These are phyloP conservation scores for Nymphicus hollandicus DNA, from an alignment of 2,113 vertebrate species.

Conservation along the genomic window DNA sequence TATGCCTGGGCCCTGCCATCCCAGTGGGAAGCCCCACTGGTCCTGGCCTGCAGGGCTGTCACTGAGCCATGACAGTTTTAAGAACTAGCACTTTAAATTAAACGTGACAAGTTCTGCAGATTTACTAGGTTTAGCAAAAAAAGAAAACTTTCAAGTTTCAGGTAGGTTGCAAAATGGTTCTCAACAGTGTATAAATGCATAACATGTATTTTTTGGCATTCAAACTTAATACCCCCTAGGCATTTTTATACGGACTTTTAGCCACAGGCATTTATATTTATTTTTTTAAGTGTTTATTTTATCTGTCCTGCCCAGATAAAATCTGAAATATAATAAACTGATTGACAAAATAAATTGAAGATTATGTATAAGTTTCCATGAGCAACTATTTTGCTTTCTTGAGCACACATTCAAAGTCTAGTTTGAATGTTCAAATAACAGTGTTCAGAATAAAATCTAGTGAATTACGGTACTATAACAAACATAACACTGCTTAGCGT, in stretches of 20 bases:
- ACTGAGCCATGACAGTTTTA: neutral
- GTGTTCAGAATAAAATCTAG: neutral
- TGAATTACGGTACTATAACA: neutral
- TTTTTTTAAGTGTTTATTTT: slow-evolving; percentile 1
- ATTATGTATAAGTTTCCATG: neutral
- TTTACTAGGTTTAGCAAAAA: neutral
- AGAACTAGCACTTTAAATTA: neutral
- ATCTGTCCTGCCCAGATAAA: neutral
- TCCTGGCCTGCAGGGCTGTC: neutral
- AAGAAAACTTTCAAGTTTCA: neutral
- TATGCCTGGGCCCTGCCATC: neutral
- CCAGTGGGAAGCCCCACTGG: accelerated
- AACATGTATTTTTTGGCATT: neutral
- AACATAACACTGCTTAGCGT: neutral
- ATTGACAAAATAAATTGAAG: slow-evolving; percentile 7
- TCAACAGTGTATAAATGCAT: neutral
- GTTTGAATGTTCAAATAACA: neutral
- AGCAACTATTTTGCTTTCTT: neutral
- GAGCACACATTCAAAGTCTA: neutral
- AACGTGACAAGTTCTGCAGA: neutral
- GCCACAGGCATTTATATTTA: neutral
- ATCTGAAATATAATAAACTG: slow-evolving; percentile 11
- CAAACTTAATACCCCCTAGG: neutral
- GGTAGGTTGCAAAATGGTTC: neutral
- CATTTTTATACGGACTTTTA: neutral